Conservation (phyloP, 2,113 vertebrate species). For the Columbina picui region DNA sequence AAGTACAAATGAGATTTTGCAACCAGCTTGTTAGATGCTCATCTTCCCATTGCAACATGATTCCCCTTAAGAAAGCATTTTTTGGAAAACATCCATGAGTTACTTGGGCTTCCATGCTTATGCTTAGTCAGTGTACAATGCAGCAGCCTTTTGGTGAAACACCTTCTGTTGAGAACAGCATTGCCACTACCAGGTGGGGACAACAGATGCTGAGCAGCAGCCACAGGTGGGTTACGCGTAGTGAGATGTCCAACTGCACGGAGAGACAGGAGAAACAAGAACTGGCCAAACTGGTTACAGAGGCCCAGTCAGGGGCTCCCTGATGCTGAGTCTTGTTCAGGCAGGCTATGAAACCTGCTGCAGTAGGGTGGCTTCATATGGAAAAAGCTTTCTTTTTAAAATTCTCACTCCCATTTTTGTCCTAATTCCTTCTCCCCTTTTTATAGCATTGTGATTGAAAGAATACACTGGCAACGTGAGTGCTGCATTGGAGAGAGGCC, state of each 20-base stretch:
- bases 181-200: neutral
- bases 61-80: neutral
- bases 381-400: neutral
- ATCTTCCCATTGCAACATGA: neutral
- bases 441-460: neutral
- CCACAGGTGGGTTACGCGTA: accelerated
- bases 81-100: neutral
- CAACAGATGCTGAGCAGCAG: neutral
- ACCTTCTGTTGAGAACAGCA: neutral
- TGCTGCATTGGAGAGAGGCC: neutral
- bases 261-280: neutral
- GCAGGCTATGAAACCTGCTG: neutral
- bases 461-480: neutral
- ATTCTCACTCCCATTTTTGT: neutral
- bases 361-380: neutral
- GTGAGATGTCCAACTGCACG: neutral
- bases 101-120: neutral
- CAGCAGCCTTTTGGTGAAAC: neutral
- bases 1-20: neutral
- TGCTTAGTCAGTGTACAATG: too few species aligned
- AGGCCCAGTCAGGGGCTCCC: neutral
- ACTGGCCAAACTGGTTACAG: neutral
- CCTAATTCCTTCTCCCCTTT: neutral
- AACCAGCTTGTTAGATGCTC: neutral
- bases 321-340: neutral